phyloP scores from a whole-genome alignment of 2,888 invertebrate species.

The Stomorhina lunata region DNA sequence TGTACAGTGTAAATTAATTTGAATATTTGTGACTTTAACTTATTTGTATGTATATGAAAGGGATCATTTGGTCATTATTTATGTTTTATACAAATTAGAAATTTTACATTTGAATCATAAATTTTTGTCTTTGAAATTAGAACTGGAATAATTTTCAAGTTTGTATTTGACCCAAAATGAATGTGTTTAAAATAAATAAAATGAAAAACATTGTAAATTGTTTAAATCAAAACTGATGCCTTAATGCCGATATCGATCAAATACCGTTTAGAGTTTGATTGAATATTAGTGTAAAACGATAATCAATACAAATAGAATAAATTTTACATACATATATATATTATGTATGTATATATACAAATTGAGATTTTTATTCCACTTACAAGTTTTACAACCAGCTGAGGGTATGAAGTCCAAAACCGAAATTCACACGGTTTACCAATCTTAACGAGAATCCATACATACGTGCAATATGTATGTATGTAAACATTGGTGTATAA shows the following conservation, averaged over 20 bases:
- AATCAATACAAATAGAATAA: no score
- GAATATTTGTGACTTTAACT: neutral
- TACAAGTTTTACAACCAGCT: no score
- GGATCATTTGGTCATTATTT: neutral
- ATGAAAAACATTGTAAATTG: slow-evolving; percentile 33
- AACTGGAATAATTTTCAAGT: slow-evolving; percentile 21
- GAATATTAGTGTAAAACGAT: no score
- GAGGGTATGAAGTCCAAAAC: no score
- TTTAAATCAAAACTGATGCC: neutral
- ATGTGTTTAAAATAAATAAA: neutral
- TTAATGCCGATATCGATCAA: no score
- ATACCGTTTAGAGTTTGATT: no score
- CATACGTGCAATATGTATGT: no score
- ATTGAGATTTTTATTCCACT: no score
- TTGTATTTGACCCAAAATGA: slow-evolving; percentile 23
- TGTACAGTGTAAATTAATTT: neutral
- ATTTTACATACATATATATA: no score
- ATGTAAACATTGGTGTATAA: neutral
- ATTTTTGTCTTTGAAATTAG: slow-evolving; percentile 35
- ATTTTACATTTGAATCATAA: slow-evolving; percentile 29
- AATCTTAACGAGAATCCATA: no score
- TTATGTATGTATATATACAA: no score
- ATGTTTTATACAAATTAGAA: slow-evolving; percentile 13
- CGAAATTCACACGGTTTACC: no score
- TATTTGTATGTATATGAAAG: neutral